phyloP scores from a whole-genome alignment of 2,797 vertebrate genomes.

The Anguilla pacifica region DNA sequence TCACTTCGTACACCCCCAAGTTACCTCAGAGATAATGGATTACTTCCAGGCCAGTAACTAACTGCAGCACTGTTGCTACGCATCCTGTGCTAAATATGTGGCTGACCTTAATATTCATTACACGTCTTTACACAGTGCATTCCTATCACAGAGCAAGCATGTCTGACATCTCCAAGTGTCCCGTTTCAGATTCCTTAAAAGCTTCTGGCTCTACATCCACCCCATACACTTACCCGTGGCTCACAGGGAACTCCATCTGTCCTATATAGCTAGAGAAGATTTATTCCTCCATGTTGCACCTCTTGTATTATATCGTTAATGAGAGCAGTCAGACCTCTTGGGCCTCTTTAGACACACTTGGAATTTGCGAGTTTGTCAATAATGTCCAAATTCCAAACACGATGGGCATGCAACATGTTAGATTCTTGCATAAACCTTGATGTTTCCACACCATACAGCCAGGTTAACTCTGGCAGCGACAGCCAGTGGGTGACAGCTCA shows the following conservation, averaged over 20 bases:
- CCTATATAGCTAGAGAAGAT: background rate
- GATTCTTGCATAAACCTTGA: constrained; percentile 39
- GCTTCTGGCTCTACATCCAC: background rate
- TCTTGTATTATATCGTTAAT: background rate
- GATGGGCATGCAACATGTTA: constrained; percentile 67
- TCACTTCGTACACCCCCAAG: constrained; percentile 35
- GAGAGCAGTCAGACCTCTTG: background rate
- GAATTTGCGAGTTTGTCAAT: background rate
- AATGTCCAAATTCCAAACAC: constrained; percentile 50
- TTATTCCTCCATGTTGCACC: background rate
- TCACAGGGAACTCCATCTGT: background rate
- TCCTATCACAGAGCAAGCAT: constrained; percentile 36
- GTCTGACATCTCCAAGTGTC: constrained; percentile 47
- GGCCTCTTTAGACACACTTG: constrained; percentile 11
- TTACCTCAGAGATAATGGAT: background rate
- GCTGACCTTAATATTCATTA: constrained; percentile 44
- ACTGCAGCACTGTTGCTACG: constrained; percentile 59
- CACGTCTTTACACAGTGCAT: constrained; percentile 39
- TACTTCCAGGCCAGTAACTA: background rate
- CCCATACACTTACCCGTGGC: constrained; percentile 3
- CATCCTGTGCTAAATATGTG: constrained; percentile 61
- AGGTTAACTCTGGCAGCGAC: constrained; percentile 70
- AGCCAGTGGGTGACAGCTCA: constrained; percentile 56
- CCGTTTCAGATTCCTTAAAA: constrained; percentile 51
- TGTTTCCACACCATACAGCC: constrained; percentile 71